Evolutionary conservation across 2,797 vertebrate species (phyloP), one percentile per base, ranked within the genome.

Genomic region (Cephalopachus bancanus): DNA sequence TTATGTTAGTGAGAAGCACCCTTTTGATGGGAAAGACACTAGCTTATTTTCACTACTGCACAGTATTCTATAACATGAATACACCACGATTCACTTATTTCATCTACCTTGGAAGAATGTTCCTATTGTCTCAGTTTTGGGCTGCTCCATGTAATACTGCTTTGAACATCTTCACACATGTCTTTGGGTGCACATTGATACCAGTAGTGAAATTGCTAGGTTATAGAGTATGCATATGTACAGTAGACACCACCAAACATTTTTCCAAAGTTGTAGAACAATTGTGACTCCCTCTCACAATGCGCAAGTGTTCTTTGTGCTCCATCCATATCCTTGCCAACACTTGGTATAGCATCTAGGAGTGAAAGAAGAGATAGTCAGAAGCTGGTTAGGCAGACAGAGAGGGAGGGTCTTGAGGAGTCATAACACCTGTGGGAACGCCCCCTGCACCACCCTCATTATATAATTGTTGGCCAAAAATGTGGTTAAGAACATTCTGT

Each of bases 61-160:
- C 16, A 28, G 26, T 80, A 20, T 62, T 94, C 60, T 26, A 28
- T 59, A n/a, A 37, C 81, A 33, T 59, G 10, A 64, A 33, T 60
- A 89, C 89, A 76, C 28, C 11, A n/a, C 57, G 74, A 65, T 90
- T 78, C 24, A 93, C 22, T 91, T 20, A 55, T 49, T 87, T 87
- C 37, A 80, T 93, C 26, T 81, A 49, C 37, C 12, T 67, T 94
- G 71, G 33, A 65, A 97, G 19, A 75, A n/a, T 28, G 51, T 71
- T 76, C 64, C 60, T 49, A 7, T 87, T 84, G 12, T 93, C 95
- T 88, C 49, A 14, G 10, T 67, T 76, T 88, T n/a, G 55, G 30
- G 6, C 14, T 67, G 51, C 79, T 64, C 6, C 26, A 60, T 59
- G 16, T 60, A 60, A 51, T 55, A 64, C 26, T 69, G 15, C 59